phyloP scores from a whole-genome alignment of 2,888 invertebrate species.

The Branchipolynoe longqiensis region DNA sequence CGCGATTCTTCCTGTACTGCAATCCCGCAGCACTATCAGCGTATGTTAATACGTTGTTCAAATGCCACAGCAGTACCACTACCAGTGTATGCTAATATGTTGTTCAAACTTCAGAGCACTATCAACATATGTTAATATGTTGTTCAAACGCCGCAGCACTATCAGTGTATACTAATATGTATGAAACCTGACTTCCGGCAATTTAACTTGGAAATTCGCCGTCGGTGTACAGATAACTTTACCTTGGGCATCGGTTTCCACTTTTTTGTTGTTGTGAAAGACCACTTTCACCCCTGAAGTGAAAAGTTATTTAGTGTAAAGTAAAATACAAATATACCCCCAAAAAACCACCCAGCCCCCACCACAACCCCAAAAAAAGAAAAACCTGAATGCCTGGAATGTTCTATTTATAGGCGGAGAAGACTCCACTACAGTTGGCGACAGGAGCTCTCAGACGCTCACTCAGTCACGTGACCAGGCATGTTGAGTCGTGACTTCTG shows the following conservation, averaged over 20 bases:
- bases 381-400: neutral
- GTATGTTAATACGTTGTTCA: too few species aligned
- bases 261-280: neutral
- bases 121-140: too few species aligned
- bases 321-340: neutral
- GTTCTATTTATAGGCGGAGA: slow-evolving; percentile 40
- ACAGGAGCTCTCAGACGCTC: neutral
- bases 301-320: too few species aligned
- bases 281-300: too few species aligned
- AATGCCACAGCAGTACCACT: too few species aligned
- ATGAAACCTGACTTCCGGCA: too few species aligned
- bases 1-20: neutral
- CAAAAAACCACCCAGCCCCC: neutral
- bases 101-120: too few species aligned
- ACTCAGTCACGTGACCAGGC: neutral
- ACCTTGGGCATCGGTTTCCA: neutral
- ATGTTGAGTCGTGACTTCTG: slow-evolving; percentile 20
- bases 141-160: too few species aligned
- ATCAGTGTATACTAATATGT: too few species aligned
- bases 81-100: too few species aligned
- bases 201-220: too few species aligned
- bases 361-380: neutral
- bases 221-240: neutral
- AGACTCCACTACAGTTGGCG: slow-evolving; percentile 45
- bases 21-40: too few species aligned